Evolutionary conservation across 2,113 vertebrate genomes (phyloP).

Genomic region (Eira barbara): DNA sequence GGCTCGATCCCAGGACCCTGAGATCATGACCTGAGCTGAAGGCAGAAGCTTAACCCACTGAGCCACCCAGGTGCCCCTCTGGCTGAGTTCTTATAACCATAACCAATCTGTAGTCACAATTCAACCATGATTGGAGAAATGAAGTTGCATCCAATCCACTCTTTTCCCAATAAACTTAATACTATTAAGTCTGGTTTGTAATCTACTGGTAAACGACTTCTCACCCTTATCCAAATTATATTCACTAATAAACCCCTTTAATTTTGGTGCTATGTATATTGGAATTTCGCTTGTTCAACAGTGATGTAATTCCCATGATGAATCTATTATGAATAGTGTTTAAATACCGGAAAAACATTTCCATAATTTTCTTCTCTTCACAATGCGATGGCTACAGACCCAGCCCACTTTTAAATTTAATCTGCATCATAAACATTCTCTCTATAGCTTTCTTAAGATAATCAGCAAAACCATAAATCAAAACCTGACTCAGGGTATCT

Average conservation of each 20-base stretch:
- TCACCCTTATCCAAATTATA: neutral
- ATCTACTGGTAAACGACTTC: neutral
- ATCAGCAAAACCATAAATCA: conserved; percentile 1
- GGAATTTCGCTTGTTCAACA: neutral
- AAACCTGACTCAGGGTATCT: neutral
- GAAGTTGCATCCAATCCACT: neutral
- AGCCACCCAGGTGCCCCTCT: neutral
- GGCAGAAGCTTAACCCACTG: too few species aligned
- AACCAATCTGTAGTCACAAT: neutral
- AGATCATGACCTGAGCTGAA: too few species aligned
- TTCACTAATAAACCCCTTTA: neutral
- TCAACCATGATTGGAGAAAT: neutral
- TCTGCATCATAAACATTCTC: neutral
- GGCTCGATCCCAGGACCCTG: too few species aligned
- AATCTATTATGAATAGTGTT: neutral
- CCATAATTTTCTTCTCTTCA: neutral
- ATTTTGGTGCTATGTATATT: neutral
- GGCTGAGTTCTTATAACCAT: neutral
- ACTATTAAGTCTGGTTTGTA: neutral
- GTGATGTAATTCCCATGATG: neutral
- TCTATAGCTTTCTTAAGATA: neutral
- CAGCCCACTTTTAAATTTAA: neutral
- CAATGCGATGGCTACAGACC: neutral
- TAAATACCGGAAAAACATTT: neutral
- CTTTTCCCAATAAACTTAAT: neutral